These are phyloP conservation scores for Metalampra italica DNA, from an alignment of 2,888 invertebrate genomes.

Conservation along the genomic window DNA sequence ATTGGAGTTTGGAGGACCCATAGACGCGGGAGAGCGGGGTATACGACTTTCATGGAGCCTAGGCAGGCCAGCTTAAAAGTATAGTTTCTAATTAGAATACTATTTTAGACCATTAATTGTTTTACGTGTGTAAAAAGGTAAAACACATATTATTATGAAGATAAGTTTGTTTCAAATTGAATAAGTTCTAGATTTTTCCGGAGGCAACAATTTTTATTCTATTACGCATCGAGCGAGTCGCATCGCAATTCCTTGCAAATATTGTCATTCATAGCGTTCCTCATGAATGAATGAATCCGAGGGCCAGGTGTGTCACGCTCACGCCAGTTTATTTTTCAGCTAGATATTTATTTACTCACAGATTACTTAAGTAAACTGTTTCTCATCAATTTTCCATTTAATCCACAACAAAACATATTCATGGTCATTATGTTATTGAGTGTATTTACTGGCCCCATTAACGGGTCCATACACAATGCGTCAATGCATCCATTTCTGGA, in stretches of 20 bases:
- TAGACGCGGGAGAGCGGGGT: no score
- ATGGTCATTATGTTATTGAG: conserved; percentile 70
- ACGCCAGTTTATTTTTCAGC: conserved; percentile 4
- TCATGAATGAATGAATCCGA: conserved; percentile 3
- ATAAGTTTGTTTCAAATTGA: no score
- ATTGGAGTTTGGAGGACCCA: no score
- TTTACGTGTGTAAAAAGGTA: no score
- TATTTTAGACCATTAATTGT: no score
- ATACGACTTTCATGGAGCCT: no score
- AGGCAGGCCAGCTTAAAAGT: no score
- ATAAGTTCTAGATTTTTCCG: no score
- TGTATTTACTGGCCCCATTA: conserved; percentile 55
- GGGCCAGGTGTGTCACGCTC: conserved; percentile 1
- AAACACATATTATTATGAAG: no score
- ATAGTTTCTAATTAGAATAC: no score
- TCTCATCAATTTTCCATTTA: conserved; percentile 41
- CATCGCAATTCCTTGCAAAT: not conserved
- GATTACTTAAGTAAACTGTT: conserved; percentile 35
- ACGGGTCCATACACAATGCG: conserved; percentile 40
- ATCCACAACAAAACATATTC: conserved; percentile 55
- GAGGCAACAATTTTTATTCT: no score
- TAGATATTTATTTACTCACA: conserved; percentile 12
- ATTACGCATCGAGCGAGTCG: not conserved
- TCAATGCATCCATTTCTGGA: conserved; percentile 62
- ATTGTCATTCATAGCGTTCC: not conserved